These are phyloP conservation scores for Stichodactyla helianthus DNA, from an alignment of 64 coral and sea anemone species.

Conservation along the genomic window DNA sequence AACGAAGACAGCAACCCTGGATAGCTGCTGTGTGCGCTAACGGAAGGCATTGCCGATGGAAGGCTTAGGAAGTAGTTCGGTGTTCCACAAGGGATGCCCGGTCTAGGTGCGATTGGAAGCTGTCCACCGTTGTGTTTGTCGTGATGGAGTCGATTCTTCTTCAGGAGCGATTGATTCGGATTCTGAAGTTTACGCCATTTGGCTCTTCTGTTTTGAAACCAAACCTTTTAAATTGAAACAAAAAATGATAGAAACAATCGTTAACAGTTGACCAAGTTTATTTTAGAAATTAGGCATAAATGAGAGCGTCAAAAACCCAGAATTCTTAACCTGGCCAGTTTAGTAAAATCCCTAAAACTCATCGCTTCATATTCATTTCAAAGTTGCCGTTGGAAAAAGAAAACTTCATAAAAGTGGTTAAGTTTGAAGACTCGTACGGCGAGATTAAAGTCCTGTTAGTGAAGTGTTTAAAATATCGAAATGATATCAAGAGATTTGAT, in stretches of 20 bases:
- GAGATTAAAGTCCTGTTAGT: neutral
- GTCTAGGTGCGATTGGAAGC: slow-evolving; percentile 90
- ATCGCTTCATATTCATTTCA: neutral
- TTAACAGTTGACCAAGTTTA: neutral
- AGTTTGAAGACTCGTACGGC: neutral
- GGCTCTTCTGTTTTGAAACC: slow-evolving; percentile 97
- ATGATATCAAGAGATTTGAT: slow-evolving; percentile 1
- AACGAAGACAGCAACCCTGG: slow-evolving; percentile 72
- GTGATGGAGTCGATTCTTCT: slow-evolving; percentile 79
- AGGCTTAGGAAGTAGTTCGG: slow-evolving; percentile 92
- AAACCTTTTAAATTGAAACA: slow-evolving; percentile 56
- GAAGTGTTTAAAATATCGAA: neutral
- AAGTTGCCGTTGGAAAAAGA: neutral
- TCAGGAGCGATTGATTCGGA: slow-evolving; percentile 65
- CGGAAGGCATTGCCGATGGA: slow-evolving; percentile 63
- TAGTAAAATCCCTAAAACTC: too few relatives aligned
- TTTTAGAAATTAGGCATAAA: neutral
- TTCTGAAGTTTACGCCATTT: slow-evolving; percentile 98
- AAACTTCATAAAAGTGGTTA: neutral
- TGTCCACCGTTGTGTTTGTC: slow-evolving; percentile 71
- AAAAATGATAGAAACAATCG: neutral
- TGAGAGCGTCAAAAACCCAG: neutral
- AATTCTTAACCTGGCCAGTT: neutral
- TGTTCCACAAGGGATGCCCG: slow-evolving; percentile 77
- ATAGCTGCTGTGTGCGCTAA: slow-evolving; percentile 68